Evolutionary conservation across 2,113 vertebrate species (phyloP), one percentile per base, ranked within the genome.

Genomic region (Oplegnathus fasciatus): DNA sequence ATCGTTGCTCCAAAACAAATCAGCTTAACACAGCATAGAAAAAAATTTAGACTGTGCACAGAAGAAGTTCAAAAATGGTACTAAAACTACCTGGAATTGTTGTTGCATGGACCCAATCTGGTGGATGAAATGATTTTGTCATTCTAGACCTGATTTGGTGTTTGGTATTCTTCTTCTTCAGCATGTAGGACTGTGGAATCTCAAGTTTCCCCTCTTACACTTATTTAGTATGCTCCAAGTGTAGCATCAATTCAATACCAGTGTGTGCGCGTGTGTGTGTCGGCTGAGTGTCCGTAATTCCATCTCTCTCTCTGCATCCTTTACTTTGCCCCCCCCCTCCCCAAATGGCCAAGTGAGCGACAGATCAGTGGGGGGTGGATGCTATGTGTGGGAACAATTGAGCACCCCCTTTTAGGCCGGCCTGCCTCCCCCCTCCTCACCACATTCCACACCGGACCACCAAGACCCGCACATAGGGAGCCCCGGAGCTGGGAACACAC

Each of bases 371-470:
- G 95, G 94, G 94, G 93, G 91, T 94, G 75, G 80, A 91, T 94
- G 96, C 97, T 97, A 95, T 98, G 96, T 96, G 90, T 89, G 93
- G 92, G 96, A 98, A 98, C 97, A 99, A 98, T 98, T 95, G 96
- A 95, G 94, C 94, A 95, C 95, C 96, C 96, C 88, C 74, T 86
- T 92, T 94, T 91, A 90, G 90, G 62, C 83, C 5, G 24, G 62
- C 80, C 77, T 85, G 78, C 84, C 79, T 18, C 28, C 65, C 95
- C 58, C 58, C 76, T 32, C 96, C 96, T 93, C 94, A 95, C 93
- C 92, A 88, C 96, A 97, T 96, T 97, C 97, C 96, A 94, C 94
- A 95, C 93, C 88, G 95, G 98, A 97, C 98, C 97, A 98, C 98
- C 97, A 98, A 97, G 97, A 96, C 96, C 97, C 77, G 50, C 92